Evolutionary conservation across 2,888 invertebrate species (phyloP), one percentile per base, ranked within the genome.

Genomic region (Trisateles emortualis): DNA sequence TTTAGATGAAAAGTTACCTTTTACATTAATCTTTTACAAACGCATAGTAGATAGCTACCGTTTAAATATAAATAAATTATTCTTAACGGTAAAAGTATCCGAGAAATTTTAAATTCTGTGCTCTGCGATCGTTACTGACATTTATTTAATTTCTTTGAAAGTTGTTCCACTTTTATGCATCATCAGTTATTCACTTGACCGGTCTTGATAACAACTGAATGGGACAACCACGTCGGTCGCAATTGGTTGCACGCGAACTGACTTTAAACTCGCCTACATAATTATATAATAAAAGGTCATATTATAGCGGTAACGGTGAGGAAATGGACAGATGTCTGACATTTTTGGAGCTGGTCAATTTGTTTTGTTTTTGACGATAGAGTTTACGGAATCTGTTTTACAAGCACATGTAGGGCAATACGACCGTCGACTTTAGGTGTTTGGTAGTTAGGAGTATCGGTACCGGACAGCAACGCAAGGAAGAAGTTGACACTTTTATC

Each of bases 91-190:
- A 13, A 22, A 19, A 39, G 2, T 8, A 4, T 5, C 2, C 17
- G n/a, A 17, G 35, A 13, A 35, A 8, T 16, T n/a, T 48, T 59
- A 33, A 43, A 57, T 51, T 57, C 46, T 48, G 51, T 46, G 50
- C 16, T 51, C 61, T 29, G 30, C 30, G 30, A 30, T 38, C 53
- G 57, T 53, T 44, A 48, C 45, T 48, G 33, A 49, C 42, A 47
- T 60, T 65, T 60, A 56, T 59, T 66, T 57, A 41, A 62, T 64
- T 55, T 62, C 62, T 59, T 44, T 57, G 70, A 70, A 70, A 70
- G 72, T 65, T 57, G 60, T 46, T 38, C 59, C 26, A 72, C 58
- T 68, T 61, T 68, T 51, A 63, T 65, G 55, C 69, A 52, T 52
- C 58, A 68, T 55, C 45, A 41, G 36, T 29, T 59, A 54, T 49